Base-by-base conservation (phyloP, 2,797 vertebrate genomes). In the Dendrocincla fuliginosa region DNA sequence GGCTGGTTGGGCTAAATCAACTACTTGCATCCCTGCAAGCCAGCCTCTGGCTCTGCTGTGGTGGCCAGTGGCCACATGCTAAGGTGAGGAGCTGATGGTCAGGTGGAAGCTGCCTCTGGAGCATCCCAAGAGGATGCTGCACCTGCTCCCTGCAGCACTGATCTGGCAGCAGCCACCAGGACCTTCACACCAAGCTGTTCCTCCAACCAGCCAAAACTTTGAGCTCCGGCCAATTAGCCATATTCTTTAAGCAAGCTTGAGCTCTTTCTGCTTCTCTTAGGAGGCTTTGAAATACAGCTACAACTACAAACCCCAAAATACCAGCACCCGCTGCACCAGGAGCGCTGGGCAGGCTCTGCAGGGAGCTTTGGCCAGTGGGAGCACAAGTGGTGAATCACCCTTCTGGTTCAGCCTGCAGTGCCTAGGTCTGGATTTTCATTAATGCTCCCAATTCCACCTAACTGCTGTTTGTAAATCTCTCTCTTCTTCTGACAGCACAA, bases 251-350 rank as follows among this genome's bases (percentile, higher is more conserved):
- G 24, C 39, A 75, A 44, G 19, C 27, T 37, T 22, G 44, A 80
- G 55, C 23, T 47, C 73, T 63, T 69, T 35, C n/a, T 69, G 33
- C 50, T 55, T 61, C 7, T 39, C 55, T 75, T 22, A 17, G 50
- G 41, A 37, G 10, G 19, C 37, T 68, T 23, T 65, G 42, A 63
- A 82, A 57, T 28, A 15, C 5, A 64, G 13, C 42, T 71, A 6
- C 5, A 30, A 1, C 24, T 16, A 15, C 32, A 20, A 80, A 59
- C 13, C 2, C 5, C 30, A 10, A 35, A 41, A 27, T 17, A 10
- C 5, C 55, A 63, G 11, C 0, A 0, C 12, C n/a, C 32, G 0
- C 0, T 6, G 13, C 35, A 9, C 89, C 70, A 24, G 87, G 46
- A 59, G 46, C 1, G 0, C 46, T 1, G 59, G 46, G 65, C 81